phyloP scores from a whole-genome alignment of 2,888 invertebrate genomes.

The Tenthredo notha region DNA sequence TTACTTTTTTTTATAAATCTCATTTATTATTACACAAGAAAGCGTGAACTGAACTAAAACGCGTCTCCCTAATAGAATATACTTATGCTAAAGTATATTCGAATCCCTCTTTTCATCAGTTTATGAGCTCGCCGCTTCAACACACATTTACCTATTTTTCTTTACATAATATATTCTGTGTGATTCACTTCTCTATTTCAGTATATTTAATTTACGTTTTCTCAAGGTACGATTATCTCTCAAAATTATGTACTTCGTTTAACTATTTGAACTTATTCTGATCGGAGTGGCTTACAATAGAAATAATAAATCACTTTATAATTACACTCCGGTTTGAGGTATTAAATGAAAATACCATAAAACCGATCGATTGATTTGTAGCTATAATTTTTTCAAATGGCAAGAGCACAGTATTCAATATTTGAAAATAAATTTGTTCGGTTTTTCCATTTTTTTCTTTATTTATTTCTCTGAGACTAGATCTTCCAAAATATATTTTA shows the following conservation, averaged over 20 bases:
- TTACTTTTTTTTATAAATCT: not conserved
- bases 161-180: conserved; percentile 7
- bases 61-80: not conserved
- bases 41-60: conserved; percentile 8
- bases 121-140: not conserved
- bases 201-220: not conserved
- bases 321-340: not conserved
- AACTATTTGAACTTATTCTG: not conserved
- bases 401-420: conserved; percentile 21
- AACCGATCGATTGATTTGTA: conserved; percentile 15
- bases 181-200: not conserved
- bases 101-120: not conserved
- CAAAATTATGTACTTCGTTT: not conserved
- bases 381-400: not conserved
- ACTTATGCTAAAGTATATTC: not conserved
- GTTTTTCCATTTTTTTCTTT: not conserved
- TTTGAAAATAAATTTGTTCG: conserved; percentile 15
- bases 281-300: not conserved
- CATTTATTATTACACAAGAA: conserved; percentile 12
- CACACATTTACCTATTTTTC: not conserved
- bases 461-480: not conserved
- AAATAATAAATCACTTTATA: conserved; percentile 7
- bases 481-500: conserved; percentile 20
- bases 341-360: not conserved
- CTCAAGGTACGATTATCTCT: conserved; percentile 7